Evolutionary conservation across 1,140 invertebrate genomes (phyloP), one percentile per base, ranked within the genome.

Genomic region (Drosophila neocordata): DNA sequence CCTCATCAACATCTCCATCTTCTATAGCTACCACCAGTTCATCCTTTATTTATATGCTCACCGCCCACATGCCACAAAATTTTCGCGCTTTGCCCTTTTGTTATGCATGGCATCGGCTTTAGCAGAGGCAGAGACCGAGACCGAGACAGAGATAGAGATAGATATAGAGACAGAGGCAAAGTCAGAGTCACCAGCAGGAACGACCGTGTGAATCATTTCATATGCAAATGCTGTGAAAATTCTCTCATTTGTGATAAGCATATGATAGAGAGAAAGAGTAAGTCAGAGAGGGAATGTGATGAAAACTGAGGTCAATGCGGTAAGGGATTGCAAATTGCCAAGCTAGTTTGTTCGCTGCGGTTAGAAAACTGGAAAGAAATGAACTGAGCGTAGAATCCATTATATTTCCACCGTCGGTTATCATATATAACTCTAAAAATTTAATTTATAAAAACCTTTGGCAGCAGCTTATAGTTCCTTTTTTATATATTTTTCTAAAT

Each of bases 191-290:
- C 15, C 8, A 8, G 11, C 15, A 20, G 15, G 13, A 44, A 31
- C 41, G 15, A 48, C 58, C 52, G 55, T 51, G 59, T 65, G 58
- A 75, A 81, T 75, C 70, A 82, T 87, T 56, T 85, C 81, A 75
- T 87, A 87, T 85, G 82, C 82, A 87, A 85, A 87, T 85, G 66
- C 73, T 84, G 77, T 77, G 73, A 77, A 77, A 77, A 85, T 59
- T 64, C 51, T 24, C 73, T 24, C 69, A 76, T 77, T 83, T 70
- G 77, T 77, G 69, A 75, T 76, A 53, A 68, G 51, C 64, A 63
- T 15, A 55, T 20, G 15, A 55, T 24, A 4, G 20, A n/a, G 18
- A 7, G 48, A 11, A 9, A 18, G 18, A 3, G 18, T 1, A 9
- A 11, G 9, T 8, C 8, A 3, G 48, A 4, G 22, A 13, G 51